Base-by-base conservation (phyloP, 2,888 invertebrate species). In the Troilus luridus region DNA sequence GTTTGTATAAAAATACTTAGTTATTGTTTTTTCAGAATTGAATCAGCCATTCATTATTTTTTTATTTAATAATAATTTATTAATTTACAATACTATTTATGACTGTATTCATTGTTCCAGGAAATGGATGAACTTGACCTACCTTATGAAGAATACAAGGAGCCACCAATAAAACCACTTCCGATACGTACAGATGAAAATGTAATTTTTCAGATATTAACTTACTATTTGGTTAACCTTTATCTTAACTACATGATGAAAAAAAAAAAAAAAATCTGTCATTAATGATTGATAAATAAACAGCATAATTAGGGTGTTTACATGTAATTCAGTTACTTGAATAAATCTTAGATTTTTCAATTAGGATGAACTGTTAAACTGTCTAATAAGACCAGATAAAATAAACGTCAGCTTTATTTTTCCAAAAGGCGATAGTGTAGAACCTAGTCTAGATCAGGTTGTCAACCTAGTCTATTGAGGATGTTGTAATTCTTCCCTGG, bases 61-160 rank as follows among this genome's bases (percentile, higher is more conserved):
- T 81, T 24, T 54, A 6, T 9, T 81, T n/a, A 41, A 41, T 41
- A 19, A 41, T 6, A 41, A 41, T 41, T 77, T 41, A 41, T 41
- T 41, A 41, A 41, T 77, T 77, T 41, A 41, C 41, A 14, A 17
- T 81, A 14, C 41, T 21, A 81, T 41, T 17, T 17, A 54, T 81
- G 21, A 81, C 54, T 81, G 0, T 81, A 19, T 59, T 88, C 24
- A 1, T 60, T 59, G 17, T 88, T 54, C 14, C 12, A 88, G 88
- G 88, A 88, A 88, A 58, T 62, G 27, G 17, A 62, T 0, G 64
- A 64, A 64, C 60, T 88, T n/a, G 58, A 88, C 11, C 62, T 88
- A 88, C 88, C 88, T 88, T 88, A 88, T 62, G 88, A 88, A 88
- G 88, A 88, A 54, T 56, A 17, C 85, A 85, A n/a, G 56, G 85